A percentile compares a stretch with the other conserved stretches of the same genome.
Conservation (phyloP, 2,888 invertebrate species). For the Hoplodrina blanda region DNA sequence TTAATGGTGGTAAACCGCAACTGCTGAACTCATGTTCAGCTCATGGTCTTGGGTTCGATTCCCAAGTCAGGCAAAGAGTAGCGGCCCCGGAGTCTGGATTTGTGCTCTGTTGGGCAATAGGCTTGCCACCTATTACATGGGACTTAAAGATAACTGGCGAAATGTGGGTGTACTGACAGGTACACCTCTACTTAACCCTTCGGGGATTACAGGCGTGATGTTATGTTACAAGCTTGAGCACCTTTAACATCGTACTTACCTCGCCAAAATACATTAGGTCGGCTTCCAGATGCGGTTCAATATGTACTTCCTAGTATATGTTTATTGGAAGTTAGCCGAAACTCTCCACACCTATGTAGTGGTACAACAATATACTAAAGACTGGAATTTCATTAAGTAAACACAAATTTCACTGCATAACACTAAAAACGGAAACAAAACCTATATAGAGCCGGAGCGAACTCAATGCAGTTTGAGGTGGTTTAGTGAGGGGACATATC, state of each 20-base stretch:
- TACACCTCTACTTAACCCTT: too few relatives aligned
- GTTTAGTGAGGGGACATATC: constrained; percentile 40
- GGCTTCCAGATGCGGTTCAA: background rate
- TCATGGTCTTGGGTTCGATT: too few relatives aligned
- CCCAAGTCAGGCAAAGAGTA: too few relatives aligned
- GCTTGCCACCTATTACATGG: too few relatives aligned
- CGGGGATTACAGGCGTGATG: too few relatives aligned
- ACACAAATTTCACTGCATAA: constrained; percentile 61
- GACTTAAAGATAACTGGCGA: too few relatives aligned
- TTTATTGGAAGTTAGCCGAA: constrained; percentile 31
- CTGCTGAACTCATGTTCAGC: too few relatives aligned
- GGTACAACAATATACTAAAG: constrained; percentile 45
- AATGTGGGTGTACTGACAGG: too few relatives aligned
- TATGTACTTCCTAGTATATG: constrained; percentile 5
- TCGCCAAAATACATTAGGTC: background rate
- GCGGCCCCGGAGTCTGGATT: too few relatives aligned
- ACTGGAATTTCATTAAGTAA: constrained; percentile 67
- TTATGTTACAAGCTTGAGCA: background rate
- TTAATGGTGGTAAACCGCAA: too few relatives aligned
- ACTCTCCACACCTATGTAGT: constrained; percentile 14
- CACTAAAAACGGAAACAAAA: constrained; percentile 64
- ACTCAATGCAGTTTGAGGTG: constrained; percentile 56
- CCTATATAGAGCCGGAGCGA: constrained; percentile 42
- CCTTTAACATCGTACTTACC: background rate
- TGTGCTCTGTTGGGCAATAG: too few relatives aligned